These are phyloP conservation scores for Molanna angustata DNA, from an alignment of 2,888 invertebrate genomes.

Conservation along the genomic window DNA sequence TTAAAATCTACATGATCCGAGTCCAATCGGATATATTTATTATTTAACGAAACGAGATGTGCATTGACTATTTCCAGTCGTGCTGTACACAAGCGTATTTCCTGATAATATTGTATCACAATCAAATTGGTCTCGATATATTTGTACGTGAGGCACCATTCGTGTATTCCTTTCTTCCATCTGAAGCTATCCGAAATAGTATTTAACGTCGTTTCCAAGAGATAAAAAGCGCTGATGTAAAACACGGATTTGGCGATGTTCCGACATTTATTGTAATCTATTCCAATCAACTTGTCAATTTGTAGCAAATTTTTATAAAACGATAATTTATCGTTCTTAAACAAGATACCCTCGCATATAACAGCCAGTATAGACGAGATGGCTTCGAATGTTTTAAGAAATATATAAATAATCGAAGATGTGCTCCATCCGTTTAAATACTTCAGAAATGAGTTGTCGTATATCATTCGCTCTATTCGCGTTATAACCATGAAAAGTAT, in stretches of 20 bases:
- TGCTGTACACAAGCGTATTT: conserved; percentile 8
- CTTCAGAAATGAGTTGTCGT: neutral
- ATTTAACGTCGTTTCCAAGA: neutral
- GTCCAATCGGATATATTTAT: no score
- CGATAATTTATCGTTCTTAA: conserved; percentile 4
- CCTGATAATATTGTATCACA: conserved; percentile 11
- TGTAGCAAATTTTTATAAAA: conserved; percentile 4
- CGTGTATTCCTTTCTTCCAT: conserved; percentile 8
- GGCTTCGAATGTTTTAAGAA: conserved; percentile 6
- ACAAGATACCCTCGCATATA: conserved; percentile 4
- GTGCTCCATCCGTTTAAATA: neutral
- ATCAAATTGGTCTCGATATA: conserved; percentile 5
- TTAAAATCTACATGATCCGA: no score
- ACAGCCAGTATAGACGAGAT: conserved; percentile 4
- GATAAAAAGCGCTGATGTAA: neutral
- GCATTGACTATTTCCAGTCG: conserved; percentile 8
- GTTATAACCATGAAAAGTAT: conserved; percentile 4
- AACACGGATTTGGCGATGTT: neutral
- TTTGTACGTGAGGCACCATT: neutral
- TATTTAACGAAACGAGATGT: no score
- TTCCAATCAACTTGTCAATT: conserved; percentile 4
- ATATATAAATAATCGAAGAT: conserved; percentile 3
- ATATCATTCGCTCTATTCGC: conserved; percentile 11
- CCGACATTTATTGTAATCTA: neutral
- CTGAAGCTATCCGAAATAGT: conserved; percentile 5